Base-by-base conservation (phyloP, 2,797 vertebrate genomes). In the Rachycentron canadum region DNA sequence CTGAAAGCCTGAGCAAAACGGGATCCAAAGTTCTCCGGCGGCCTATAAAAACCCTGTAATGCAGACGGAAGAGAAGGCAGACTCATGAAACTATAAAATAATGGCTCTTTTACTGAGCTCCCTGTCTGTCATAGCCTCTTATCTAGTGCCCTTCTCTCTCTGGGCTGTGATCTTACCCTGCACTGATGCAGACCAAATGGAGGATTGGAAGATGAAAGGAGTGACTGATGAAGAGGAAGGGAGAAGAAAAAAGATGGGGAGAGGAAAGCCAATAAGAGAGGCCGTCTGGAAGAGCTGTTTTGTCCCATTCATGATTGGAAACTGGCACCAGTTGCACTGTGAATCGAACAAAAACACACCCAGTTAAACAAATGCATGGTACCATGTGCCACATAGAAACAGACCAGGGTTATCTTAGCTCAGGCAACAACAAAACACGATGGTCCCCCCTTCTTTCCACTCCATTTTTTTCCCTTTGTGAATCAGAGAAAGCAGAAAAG, bases 161-260 rank as follows among this genome's bases (percentile, higher is more conserved):
- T 80, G 61, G 50, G 72, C 85, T 89, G 70, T 89, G 86, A 90
- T 86, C 86, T 87, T 81, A 82, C 69, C 70, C 83, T 84, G 75
- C 61, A 30, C 85, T 92, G 89, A 93, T 91, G 85, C 81, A 90
- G 73, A 93, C 89, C 92, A 93, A 91, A 93, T 90, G 91, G 85
- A 83, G 70, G 69, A 82, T 78, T 81, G 72, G 26, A 80, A 89
- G 83, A 93, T 90, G 73, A 92, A 93, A 92, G 86, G 62, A 79
- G 21, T 21, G 45, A 84, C 80, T 88, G 87, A 89, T 83, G 75
- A 85, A 68, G 62, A 89, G 86, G 64, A 82, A 67, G 43, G 34
- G 50, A 13, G 5, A 53, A 21, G 58, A 52, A 59, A 59, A 68
- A 77, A 67, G 65, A 78, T 57, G 45, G 52, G 16, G 65, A 81